Conservation (phyloP, 35 echinoderm and acorn worm genomes). For the Ophioderma brevispina region DNA sequence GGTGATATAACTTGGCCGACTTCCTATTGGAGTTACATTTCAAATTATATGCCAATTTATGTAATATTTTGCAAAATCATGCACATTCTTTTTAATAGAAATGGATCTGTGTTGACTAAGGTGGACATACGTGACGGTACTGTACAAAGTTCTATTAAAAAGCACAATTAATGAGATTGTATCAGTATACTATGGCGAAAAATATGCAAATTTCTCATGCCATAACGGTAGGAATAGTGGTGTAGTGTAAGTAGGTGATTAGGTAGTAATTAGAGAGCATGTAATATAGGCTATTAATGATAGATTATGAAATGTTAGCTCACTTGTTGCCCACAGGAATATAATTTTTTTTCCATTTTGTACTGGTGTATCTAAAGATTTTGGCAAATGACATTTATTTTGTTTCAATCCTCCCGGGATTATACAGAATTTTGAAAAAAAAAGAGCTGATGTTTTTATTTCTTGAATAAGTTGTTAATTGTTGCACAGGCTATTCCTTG, state of each 20-base stretch:
- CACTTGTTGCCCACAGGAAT: background rate
- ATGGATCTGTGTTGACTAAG: background rate
- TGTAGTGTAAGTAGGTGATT: background rate
- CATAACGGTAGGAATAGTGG: background rate
- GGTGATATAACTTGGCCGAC: background rate
- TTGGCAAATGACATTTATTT: background rate
- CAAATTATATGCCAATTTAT: constrained; percentile 9
- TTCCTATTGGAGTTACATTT: constrained; percentile 2
- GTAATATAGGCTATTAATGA: background rate
- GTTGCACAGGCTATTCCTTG: no score
- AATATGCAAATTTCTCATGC: background rate
- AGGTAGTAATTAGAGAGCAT: background rate
- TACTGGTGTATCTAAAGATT: background rate
- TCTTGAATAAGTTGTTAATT: no score
- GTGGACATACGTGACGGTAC: background rate
- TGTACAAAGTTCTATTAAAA: constrained; percentile 8
- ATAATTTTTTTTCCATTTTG: background rate
- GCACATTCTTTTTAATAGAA: background rate
- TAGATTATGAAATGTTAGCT: background rate
- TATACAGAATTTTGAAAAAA: no score
- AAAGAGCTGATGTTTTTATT: no score
- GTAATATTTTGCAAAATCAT: background rate
- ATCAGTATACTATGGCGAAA: constrained; percentile 9
- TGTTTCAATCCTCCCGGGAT: background rate
- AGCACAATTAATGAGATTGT: background rate